Evolutionary conservation across 2,888 invertebrate species (phyloP), one percentile per base, ranked within the genome.

Genomic region (Stenurella melanura): DNA sequence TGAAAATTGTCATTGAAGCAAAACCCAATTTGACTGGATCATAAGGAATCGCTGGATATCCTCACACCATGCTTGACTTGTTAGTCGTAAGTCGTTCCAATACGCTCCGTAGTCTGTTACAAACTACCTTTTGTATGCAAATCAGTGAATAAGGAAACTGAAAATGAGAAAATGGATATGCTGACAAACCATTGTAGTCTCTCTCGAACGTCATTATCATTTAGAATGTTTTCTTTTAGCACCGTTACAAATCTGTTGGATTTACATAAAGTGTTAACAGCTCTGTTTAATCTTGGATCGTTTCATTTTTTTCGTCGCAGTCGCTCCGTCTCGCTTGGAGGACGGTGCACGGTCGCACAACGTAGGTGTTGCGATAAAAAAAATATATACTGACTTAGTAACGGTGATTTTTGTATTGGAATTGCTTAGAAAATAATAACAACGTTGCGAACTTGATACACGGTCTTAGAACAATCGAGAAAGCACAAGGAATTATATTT

Each of bases 91-190:
- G 15, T 64, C 38, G 42, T 64, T 67, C 34, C 56, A 67, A 67
- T 30, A 50, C 21, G 56, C 11, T 56, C 67, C 17, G 9, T 42
- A 34, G 50, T 15, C 50, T 50, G 15, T 50, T 50, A 67, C 66
- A 74, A 60, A 67, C 67, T 60, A 57, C 69, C 68, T 64, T 70
- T 75, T 75, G 75, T 75, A 75, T 75, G 75, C 63, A 70, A 75
- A 75, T 75, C 30, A 12, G 9, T 61, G 63, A 18, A 69, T 54
- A 50, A 64, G 69, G 63, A 74, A 74, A 69, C 69, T 63, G 63
- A 50, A 75, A 30, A 56, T 30, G 69, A 75, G 75, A 75, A 74
- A 75, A 75, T 63, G 69, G 63, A 61, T 66, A 57, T 70, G 57
- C 56, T 21, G 56, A 64, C 66, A 60, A 34, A 54, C 64, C 75